These are phyloP conservation scores for Flexamia atlantica DNA, from an alignment of 2,888 invertebrate species.

Conservation along the genomic window DNA sequence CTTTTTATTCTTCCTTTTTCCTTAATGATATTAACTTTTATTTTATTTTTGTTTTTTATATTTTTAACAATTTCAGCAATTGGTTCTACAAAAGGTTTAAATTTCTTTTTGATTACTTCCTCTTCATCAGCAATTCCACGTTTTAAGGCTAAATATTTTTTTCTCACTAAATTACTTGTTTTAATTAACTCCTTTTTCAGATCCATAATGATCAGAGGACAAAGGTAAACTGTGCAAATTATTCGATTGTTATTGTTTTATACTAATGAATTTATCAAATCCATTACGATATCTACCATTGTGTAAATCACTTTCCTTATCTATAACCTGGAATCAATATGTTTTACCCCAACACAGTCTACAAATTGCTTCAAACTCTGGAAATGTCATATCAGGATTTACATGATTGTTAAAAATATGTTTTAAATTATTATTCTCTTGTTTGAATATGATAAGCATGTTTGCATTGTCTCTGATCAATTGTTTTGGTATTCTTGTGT, in stretches of 20 bases:
- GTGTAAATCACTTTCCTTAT: background rate
- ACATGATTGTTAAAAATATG: background rate
- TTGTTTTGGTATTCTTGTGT: background rate
- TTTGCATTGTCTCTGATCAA: background rate
- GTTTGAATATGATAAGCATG: background rate
- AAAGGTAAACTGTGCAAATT: background rate
- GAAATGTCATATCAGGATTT: background rate
- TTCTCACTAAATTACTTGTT: background rate
- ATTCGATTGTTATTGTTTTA: background rate
- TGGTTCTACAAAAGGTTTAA: background rate
- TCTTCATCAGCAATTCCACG: background rate
- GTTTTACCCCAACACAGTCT: background rate
- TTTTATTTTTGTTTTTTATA: too few species aligned
- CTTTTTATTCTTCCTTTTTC: background rate
- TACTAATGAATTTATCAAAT: background rate
- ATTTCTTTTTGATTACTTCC: background rate
- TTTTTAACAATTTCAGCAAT: background rate
- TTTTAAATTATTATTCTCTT: background rate
- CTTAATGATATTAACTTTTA: too few species aligned
- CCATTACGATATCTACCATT: conserved; percentile 2
- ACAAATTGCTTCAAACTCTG: background rate
- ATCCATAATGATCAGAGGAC: background rate
- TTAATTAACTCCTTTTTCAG: background rate
- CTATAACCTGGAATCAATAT: background rate
- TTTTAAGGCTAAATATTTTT: background rate